These are phyloP conservation scores for Emydura subglobosa DNA, from an alignment of 2,113 vertebrate genomes.

Conservation along the genomic window DNA sequence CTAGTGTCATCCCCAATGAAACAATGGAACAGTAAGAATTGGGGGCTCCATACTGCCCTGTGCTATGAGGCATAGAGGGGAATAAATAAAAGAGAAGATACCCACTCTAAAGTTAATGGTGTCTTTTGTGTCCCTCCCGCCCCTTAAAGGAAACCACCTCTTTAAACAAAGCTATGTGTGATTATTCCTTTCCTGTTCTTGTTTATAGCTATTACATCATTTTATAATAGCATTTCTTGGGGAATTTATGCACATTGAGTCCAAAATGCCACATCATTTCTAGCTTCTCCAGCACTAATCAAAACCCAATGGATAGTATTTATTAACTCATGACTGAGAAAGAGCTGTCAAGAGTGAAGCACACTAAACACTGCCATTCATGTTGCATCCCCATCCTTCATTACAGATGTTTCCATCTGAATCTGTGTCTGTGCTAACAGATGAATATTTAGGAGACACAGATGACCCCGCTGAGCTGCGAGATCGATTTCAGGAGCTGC, in stretches of 20 bases:
- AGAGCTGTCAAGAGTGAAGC: neutral
- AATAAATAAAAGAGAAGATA: neutral
- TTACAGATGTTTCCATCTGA: conserved; percentile 16
- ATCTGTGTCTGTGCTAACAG: neutral
- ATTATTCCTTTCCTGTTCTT: neutral
- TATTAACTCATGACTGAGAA: neutral
- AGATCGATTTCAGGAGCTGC: conserved; percentile 70
- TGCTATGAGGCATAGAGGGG: neutral
- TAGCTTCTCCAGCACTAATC: neutral
- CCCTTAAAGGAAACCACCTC: neutral
- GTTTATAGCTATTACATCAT: neutral
- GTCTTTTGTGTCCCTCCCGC: neutral
- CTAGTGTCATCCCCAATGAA: neutral
- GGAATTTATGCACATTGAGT: neutral
- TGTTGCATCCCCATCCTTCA: neutral
- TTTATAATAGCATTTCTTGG: neutral
- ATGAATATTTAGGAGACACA: conserved; percentile 76
- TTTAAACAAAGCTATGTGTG: neutral
- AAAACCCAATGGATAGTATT: neutral
- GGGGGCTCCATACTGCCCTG: neutral
- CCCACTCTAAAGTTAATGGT: neutral
- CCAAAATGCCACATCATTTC: neutral
- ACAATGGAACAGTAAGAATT: neutral
- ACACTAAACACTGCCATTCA: neutral
- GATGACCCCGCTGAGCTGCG: conserved; percentile 70